These are phyloP conservation scores for Notothenia rossii DNA, from an alignment of 2,113 vertebrate species.

Conservation along the genomic window DNA sequence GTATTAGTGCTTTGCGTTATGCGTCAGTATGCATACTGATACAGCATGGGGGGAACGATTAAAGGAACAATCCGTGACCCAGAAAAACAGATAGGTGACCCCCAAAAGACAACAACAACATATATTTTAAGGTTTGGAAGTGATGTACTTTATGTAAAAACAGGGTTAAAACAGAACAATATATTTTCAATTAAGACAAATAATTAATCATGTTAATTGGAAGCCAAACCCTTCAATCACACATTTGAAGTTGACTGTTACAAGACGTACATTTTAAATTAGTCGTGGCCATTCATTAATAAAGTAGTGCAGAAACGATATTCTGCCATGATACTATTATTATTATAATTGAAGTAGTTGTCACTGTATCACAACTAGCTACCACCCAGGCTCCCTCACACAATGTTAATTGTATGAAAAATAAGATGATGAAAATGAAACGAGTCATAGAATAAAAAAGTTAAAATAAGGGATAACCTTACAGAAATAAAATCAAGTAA, in stretches of 20 bases:
- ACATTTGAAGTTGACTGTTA: background rate
- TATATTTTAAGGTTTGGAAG: background rate
- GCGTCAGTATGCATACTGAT: background rate
- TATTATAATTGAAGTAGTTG: background rate
- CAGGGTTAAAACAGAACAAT: background rate
- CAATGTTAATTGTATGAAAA: background rate
- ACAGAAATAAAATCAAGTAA: background rate
- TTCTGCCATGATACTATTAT: background rate
- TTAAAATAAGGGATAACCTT: background rate
- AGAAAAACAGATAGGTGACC: constrained; percentile 50
- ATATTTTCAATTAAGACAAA: background rate
- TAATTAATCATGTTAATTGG: background rate
- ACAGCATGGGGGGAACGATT: constrained; percentile 4
- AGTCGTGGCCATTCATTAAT: background rate
- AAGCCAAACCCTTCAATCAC: background rate
- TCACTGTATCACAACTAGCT: background rate
- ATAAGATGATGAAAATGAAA: background rate
- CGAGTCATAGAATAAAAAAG: background rate
- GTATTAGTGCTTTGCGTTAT: background rate
- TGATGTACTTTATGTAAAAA: background rate
- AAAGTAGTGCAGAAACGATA: too few species aligned
- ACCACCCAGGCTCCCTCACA: background rate
- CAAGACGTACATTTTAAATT: background rate
- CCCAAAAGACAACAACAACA: constrained; percentile 13
- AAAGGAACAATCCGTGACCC: constrained; percentile 50